Base-by-base conservation (phyloP, 2,113 vertebrate genomes). In the Sprattus sprattus region DNA sequence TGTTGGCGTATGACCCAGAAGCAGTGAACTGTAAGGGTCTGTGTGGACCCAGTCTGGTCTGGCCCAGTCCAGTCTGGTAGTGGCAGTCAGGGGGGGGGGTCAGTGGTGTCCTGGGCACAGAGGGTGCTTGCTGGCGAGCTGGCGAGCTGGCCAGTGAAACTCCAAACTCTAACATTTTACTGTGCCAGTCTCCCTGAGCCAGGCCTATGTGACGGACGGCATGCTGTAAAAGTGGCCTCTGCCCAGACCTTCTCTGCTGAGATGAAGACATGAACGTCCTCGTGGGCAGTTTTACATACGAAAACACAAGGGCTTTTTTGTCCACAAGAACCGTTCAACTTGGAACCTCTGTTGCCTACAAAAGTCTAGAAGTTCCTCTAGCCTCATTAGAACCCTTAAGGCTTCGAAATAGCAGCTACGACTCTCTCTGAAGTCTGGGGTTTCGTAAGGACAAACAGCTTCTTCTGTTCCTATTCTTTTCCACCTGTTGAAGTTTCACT, bases 401-500 rank as follows among this genome's bases (percentile, higher is more conserved):
- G 25, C 32, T 28, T 71, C 28, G 6, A 28, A 11, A 32, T 28
- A 4, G 64, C 64, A 28, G 25, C 64, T 28, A 71, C 32, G 28
- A 25, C 25, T 32, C 25, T 13, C n/a, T 32, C 9, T 13, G 11
- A 71, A 28, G 64, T 13, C 64, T 71, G 28, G 64, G 64, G 25
- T 71, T 71, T 71, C 64, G 3, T 32, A 13, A 71, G 64, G 64
- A 71, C 64, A 71, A 71, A 71, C 64, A 71, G 32, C 64, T 71
- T 71, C n/a, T 71, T 8, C 28, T 71, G 25, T 32, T 71, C n/a
- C 13, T 13, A 71, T 71, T 25, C 28, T 32, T 28, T 32, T 71
- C 64, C 64, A 71, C 64, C 64, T 71, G 64, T 71, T 32, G 64
- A 71, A 28, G 10, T 60, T 22, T 60, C 54, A 22, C 18, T 60